Evolutionary conservation across 2,113 vertebrate species (phyloP).

Genomic region (Esox niger): DNA sequence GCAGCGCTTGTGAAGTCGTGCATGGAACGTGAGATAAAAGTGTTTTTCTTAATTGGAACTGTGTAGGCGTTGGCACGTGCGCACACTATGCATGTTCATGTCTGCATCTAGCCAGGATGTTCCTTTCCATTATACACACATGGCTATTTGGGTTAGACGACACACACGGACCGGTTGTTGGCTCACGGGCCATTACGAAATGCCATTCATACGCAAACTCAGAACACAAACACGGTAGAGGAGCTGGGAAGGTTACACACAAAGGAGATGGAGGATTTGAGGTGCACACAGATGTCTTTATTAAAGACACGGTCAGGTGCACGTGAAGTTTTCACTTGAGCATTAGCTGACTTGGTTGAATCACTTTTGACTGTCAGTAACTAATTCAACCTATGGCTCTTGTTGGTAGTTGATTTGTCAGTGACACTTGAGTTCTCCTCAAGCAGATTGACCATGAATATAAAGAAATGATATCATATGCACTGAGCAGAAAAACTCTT

Average conservation of each 20-base stretch:
- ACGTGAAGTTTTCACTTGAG: constrained; percentile 20
- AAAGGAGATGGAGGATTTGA: constrained; percentile 10
- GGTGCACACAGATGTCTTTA: constrained; percentile 9
- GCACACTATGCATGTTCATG: not conserved
- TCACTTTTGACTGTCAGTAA: constrained; percentile 1
- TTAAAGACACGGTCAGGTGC: not conserved
- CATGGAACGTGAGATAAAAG: constrained; percentile 31
- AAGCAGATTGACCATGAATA: constrained; percentile 1
- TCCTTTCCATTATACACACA: constrained; percentile 46
- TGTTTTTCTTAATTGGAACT: constrained; percentile 40
- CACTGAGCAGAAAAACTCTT: constrained; percentile 28
- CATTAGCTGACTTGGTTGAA: constrained; percentile 11
- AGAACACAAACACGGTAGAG: constrained; percentile 6
- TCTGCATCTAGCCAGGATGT: constrained; percentile 60
- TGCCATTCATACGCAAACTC: constrained; percentile 12
- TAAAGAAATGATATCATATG: constrained; percentile 30
- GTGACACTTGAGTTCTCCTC: not conserved
- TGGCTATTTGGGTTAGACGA: constrained; percentile 2
- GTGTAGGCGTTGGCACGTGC: constrained; percentile 39
- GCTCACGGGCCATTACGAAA: constrained; percentile 12
- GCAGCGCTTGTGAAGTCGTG: constrained; percentile 20
- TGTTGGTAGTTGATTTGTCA: not conserved
- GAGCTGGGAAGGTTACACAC: constrained; percentile 15
- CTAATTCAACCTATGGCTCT: not conserved
- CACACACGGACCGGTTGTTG: constrained; percentile 29